Base-by-base conservation (phyloP, 2,888 invertebrate genomes). In the Acronicta aceris region DNA sequence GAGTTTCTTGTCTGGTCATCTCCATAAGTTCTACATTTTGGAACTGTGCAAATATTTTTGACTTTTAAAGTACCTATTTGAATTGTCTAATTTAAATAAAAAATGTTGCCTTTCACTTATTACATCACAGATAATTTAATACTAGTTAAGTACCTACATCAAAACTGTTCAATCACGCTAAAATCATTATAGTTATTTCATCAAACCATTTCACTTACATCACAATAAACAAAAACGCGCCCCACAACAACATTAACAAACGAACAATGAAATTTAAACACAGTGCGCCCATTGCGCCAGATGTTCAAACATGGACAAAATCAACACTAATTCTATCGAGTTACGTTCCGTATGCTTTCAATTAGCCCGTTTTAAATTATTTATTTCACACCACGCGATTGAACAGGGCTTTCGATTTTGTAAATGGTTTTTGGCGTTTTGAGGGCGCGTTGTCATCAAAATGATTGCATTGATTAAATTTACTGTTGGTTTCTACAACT, bases 301-400 rank as follows among this genome's bases (percentile, higher is more conserved):
- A 90, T 91, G 91, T 89, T 78, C 89, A 90, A 90, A 89, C 83
- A 89, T 63, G 74, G 76, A 72, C 78, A 77, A 68, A 76, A 76
- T 65, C 66, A 78, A 78, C 77, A 78, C 76, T 77, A 81, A 81
- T 81, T 82, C 81, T 76, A 89, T 85, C 86, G 85, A 87, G 87
- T 85, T 87, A 62, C 78, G 59, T 59, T 53, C 71, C 73, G 76
- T 76, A 78, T 74, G 78, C 53, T 69, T 65, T 76, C 77, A 78
- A 74, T 78, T 78, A 78, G 75, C 63, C 30, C 43, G 60, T 59
- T 65, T 52, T 74, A 74, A 70, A 78, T 78, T 78, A 78, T 78
- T 76, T 78, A 78, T 76, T 78, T 78, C 74, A 74, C 76, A 76
- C 78, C 68, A 71, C 58, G 9, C 55, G 54, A 62, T 71, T 40